Base-by-base conservation (phyloP, 2,113 vertebrate genomes). In the Macaca mulatta region DNA sequence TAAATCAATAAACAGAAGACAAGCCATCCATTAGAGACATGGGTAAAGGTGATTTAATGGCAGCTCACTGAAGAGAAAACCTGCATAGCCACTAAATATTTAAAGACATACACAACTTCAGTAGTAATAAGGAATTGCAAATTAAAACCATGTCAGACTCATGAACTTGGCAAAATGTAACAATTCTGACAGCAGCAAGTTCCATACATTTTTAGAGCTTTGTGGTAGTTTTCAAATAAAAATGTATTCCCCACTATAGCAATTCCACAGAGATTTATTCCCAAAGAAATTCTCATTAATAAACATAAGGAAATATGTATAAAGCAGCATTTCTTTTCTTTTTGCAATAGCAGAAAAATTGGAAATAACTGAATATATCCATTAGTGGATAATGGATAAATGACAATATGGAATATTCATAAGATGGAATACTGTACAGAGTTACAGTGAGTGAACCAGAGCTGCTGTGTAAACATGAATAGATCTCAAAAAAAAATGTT, bases 201-300 rank as follows among this genome's bases (percentile, higher is more conserved):
- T 74, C 45, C 25, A 35, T 78, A 64, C 43, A 45, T 88, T 57
- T 86, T 45, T 89, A 80, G 61, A 93, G 50, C 50, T 48, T 17
- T 93, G 40, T 77, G 38, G 57, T 77, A 38, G 86, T 77, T 93
- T 95, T 94, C 57, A 94, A 92, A 57, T 20, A 83, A 82, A 97
- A 80, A 38, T 50, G 11, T 67, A 69, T 78, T 94, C 22, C 38
- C 61, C 80, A 80, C 32, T 30, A 30, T 80, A 89, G 55, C 45
- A 96, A 45, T 88, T 89, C 22, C 25, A 92, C 48, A 80, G 45
- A 87, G 59, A 74, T 64, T 84, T 95, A 89, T 83, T 92, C 75
- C 40, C 78, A 91, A n/a, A 97, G 85, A 96, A 94, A 82, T 55
- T 94, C 57, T 94, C 38, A 64, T 43, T 94, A 90, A 70, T 3